These are phyloP conservation scores for Prenolepis imparis DNA, from an alignment of 2,888 invertebrate species.

Conservation along the genomic window DNA sequence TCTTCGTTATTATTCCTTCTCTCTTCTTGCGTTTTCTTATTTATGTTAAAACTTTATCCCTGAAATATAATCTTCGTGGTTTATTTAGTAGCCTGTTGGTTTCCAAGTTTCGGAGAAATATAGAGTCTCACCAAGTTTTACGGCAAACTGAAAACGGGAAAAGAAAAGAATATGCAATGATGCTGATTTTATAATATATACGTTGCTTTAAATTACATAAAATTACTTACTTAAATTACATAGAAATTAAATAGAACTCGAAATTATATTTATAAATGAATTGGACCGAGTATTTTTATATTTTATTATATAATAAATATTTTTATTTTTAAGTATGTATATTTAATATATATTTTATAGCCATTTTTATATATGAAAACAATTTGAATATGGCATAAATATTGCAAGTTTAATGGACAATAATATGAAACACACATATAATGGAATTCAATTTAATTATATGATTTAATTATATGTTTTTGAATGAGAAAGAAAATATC, in stretches of 20 bases:
- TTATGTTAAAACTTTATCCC: constrained; percentile 15
- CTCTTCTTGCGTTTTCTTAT: background rate
- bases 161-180: background rate
- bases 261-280: background rate
- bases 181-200: background rate
- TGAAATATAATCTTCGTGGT: background rate
- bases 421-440: background rate
- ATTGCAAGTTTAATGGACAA: background rate
- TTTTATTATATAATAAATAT: background rate
- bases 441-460: background rate
- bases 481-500: background rate
- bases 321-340: background rate
- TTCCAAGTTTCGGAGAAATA: constrained; percentile 26
- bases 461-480: background rate
- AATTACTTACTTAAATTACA: background rate
- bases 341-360: background rate
- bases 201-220: background rate
- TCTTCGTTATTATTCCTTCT: background rate
- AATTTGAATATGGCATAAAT: background rate
- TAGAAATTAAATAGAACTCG: background rate
- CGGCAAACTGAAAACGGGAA: background rate
- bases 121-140: background rate
- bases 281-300: background rate
- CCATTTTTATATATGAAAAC: background rate
- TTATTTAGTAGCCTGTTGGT: constrained; percentile 1